A percentile compares a stretch with the other conserved stretches of the same genome.
These are phyloP conservation scores for Bergia puertoricense DNA, from an alignment of 92 coral and sea anemone genomes.

Conservation along the genomic window DNA sequence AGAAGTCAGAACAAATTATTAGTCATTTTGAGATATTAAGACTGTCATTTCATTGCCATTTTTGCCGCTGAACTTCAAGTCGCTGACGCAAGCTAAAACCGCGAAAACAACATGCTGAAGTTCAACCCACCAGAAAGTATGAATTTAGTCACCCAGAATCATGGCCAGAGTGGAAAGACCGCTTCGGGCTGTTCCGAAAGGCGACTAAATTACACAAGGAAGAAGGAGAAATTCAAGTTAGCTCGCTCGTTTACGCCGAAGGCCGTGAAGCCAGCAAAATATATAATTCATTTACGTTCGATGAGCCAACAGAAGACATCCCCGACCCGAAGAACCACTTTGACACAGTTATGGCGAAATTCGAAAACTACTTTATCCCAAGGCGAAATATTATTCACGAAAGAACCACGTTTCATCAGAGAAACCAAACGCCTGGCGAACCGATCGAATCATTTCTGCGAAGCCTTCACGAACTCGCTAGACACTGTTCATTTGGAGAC, in stretches of 20 bases:
- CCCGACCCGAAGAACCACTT: neutral
- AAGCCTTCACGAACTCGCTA: neutral
- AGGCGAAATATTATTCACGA: neutral
- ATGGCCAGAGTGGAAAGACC: neutral
- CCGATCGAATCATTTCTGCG: neutral
- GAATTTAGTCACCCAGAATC: neutral
- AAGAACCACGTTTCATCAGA: neutral
- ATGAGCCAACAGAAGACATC: neutral
- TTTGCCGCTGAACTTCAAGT: no score
- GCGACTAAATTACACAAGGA: constrained; percentile 20
- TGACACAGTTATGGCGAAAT: neutral
- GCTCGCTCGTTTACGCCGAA: neutral
- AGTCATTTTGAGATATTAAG: no score
- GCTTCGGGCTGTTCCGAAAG: neutral
- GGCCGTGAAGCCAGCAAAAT: constrained; percentile 6
- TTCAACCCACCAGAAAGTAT: constrained; percentile 19
- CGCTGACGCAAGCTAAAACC: no score
- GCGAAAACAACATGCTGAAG: neutral
- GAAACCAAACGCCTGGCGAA: neutral
- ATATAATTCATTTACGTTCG: neutral
- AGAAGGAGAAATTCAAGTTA: constrained; percentile 10
- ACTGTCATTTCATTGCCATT: no score
- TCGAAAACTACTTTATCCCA: neutral
- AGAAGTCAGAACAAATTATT: no score
- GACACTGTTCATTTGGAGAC: neutral